Conservation (phyloP, 2,113 vertebrate species). For the Perca fluviatilis region DNA sequence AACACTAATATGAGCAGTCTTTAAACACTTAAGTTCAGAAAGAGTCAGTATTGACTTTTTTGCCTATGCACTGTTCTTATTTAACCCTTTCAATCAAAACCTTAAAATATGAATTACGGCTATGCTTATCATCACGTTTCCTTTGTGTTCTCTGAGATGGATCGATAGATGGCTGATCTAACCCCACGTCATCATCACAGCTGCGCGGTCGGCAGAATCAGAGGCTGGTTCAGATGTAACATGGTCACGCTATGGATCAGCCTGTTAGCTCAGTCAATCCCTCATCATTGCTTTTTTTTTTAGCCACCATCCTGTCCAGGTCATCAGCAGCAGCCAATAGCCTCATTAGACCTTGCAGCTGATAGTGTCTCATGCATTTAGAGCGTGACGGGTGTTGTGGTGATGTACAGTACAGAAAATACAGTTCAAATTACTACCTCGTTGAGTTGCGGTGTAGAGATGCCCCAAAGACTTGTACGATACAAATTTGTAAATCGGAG, state of each 20-base stretch:
- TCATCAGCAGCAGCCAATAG: conserved; percentile 38
- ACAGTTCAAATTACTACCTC: not conserved
- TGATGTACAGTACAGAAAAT: not conserved
- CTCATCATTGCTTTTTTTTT: conserved; percentile 29
- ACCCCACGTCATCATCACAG: not conserved
- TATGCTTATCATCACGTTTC: not conserved
- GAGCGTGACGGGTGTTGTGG: not conserved
- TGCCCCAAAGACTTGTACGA: not conserved
- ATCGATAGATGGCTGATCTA: conserved; percentile 32
- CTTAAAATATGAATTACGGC: not conserved
- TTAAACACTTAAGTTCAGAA: not conserved
- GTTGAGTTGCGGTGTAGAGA: not conserved
- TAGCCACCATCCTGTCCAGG: conserved; percentile 21
- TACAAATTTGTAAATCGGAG: not conserved
- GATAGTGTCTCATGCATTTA: not conserved
- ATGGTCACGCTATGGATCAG: conserved; percentile 16
- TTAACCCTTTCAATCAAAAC: not conserved
- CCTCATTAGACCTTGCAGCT: conserved; percentile 30
- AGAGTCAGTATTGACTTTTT: not conserved
- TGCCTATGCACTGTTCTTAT: not conserved
- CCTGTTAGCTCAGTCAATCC: conserved; percentile 42
- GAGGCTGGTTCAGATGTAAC: conserved; percentile 17
- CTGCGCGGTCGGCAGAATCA: conserved; percentile 21
- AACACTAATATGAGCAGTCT: not conserved
- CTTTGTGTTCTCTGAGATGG: not conserved